A percentile compares a stretch with the other conserved stretches of the same genome.
These are phyloP conservation scores for Carabus problematicus DNA, from an alignment of 2,888 invertebrate genomes.

Conservation along the genomic window DNA sequence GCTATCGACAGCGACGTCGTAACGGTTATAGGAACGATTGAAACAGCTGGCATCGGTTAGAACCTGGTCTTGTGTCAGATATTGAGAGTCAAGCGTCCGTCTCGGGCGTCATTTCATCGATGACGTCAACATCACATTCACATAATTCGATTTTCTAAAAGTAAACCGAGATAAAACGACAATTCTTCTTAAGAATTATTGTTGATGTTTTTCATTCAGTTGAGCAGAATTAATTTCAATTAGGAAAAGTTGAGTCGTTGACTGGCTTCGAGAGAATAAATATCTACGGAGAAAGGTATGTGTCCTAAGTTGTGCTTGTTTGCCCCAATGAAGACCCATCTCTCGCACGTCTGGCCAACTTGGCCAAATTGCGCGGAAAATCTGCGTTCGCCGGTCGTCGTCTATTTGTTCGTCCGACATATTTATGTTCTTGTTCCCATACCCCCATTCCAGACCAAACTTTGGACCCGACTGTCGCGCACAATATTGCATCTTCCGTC, in stretches of 20 bases:
- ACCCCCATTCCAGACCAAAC: neutral
- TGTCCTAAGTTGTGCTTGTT: neutral
- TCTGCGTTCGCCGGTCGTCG: constrained; percentile 33
- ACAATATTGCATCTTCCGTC: constrained; percentile 31
- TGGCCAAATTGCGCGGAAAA: constrained; percentile 39
- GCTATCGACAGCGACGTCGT: neutral
- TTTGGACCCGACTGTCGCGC: constrained; percentile 19
- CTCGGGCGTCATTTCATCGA: too few relatives aligned
- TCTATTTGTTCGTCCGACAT: constrained; percentile 28
- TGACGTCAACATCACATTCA: too few relatives aligned
- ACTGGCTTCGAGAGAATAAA: neutral
- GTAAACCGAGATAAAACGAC: too few relatives aligned
- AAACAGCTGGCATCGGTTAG: neutral
- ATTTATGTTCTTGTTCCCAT: constrained; percentile 34
- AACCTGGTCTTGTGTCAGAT: too few relatives aligned
- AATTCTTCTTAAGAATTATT: too few relatives aligned
- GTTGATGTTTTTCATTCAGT: too few relatives aligned
- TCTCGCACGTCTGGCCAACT: neutral
- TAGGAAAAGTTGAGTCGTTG: too few relatives aligned
- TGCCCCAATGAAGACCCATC: too few relatives aligned
- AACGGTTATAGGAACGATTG: neutral
- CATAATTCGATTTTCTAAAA: too few relatives aligned
- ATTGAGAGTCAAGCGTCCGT: too few relatives aligned
- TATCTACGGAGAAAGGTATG: neutral
- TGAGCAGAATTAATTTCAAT: too few relatives aligned